Evolutionary conservation across 1,140 invertebrate species (phyloP), one percentile per base, ranked within the genome.

Genomic region (Holotrichia oblita): DNA sequence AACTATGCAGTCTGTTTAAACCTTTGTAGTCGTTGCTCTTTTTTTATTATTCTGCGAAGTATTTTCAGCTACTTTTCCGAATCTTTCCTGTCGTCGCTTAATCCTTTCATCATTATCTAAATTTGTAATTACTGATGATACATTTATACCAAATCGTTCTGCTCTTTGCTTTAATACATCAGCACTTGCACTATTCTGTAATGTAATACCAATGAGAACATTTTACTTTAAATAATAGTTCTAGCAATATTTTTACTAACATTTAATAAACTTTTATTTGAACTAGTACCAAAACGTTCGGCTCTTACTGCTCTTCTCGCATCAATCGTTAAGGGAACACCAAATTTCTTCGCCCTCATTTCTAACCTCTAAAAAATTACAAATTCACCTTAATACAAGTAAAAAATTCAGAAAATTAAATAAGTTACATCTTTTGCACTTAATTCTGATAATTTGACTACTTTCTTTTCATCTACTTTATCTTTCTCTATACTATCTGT

Each of bases 341-440:
- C 94, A 88, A 95, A 95, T 83, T 94, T 92, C 83, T 94, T 94
- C 2, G 93, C 93, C 82, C 94, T 89, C 90, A 94, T 89, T 85
- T 94, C 93, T 73, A 95, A 83, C 76, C 93, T 89, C 85, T 90
- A 77, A 76, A 85, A 82, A 79, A 83, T 78, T 34, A 34, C 2
- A 48, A 14, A 48, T 48, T 2, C 10, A 48, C n/a, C 77, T 72
- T 79, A 77, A 42, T 77, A 34, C 61, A 55, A 64, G 40, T 20
- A 74, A 40, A 64, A 76, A n/a, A 34, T 4, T 34, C 4, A 76
- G 41, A 14, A 78, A 4, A 27, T 40, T 69, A 34, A 73, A 78
- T 64, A 77, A 27, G 41, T 84, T 87, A 90, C 89, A 85, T 94
- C 93, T 87, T 94, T 93, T 3, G 88, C 84, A 82, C 91, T 91